Base-by-base conservation (phyloP, 2,113 vertebrate species). In the Pelecanoides urinatrix region DNA sequence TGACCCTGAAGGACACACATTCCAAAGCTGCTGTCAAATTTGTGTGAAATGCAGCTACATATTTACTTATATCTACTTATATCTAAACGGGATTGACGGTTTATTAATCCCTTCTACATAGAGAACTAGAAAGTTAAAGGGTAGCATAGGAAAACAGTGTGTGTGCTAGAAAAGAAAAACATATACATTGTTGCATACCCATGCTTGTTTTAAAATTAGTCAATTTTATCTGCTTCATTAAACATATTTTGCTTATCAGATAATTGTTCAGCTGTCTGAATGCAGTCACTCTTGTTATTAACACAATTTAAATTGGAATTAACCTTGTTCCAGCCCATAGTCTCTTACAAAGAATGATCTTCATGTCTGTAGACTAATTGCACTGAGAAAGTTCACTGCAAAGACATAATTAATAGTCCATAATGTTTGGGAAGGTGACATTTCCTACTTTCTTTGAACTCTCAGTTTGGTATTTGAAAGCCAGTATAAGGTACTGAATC, bases 401-500 rank as follows among this genome's bases (percentile, higher is more conserved):
- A 87, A 96, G 75, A 92, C 50, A 94, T 97, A 97, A 98, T 97
- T 97, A 98, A 98, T 94, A 95, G 94, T 85, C 71, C 63, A 88
- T 91, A 96, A 95, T 97, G 94, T 90, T 97, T 94, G 83, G 50
- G 90, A 98, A 98, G 98, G 97, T 98, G 97, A 98, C 97, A 98
- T 97, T 97, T 98, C 76, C 94, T 68, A 97, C 86, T 92, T 97
- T 97, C 94, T 96, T 97, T 97, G 94, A 97, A 94, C 86, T 91
- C 90, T 96, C 83, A 81, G 75, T 92, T 91, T 97, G 74, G 27
- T 95, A 93, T 95, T 96, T 96, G 90, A 93, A 94, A 96, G 65
- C 38, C 71, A 62, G 58, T 75, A 70, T 67, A 94, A 96, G 67
- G 91, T 84, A 92, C 25, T 72, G 81, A 90, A 88, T 95, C 45